A percentile compares a stretch with the other conserved stretches of the same genome.
phyloP scores from a whole-genome alignment of 2,113 vertebrate species.

The Leptobrachium ailaonicum region DNA sequence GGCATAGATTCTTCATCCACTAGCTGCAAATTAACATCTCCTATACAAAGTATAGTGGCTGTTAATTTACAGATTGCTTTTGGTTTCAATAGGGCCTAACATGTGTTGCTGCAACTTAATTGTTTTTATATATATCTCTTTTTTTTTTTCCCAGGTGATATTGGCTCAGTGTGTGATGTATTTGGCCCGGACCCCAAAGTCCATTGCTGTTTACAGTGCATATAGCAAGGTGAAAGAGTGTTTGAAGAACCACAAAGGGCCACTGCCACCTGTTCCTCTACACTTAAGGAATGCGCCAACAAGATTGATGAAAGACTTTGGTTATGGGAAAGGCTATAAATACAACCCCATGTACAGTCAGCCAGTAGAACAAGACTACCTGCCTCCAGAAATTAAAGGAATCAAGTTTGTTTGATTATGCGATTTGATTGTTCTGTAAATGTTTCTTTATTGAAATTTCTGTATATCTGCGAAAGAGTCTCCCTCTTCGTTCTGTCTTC shows the following conservation, averaged over 20 bases:
- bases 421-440: slow-evolving; percentile 2
- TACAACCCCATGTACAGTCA: slow-evolving; percentile 82
- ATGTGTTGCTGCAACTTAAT: no score
- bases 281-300: slow-evolving; percentile 93
- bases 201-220: slow-evolving; percentile 83
- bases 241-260: slow-evolving; percentile 84
- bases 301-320: slow-evolving; percentile 87
- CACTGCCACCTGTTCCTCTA: slow-evolving; percentile 86
- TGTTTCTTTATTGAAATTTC: no score
- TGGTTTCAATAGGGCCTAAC: no score
- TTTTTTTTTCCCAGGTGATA: slow-evolving; percentile 77
- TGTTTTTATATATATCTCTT: not conserved
- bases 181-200: slow-evolving; percentile 88
- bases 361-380: slow-evolving; percentile 84
- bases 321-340: slow-evolving; percentile 89
- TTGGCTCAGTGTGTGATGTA: slow-evolving; percentile 92
- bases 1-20: no score
- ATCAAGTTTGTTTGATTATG: slow-evolving; percentile 73
- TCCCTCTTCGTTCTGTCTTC: no score
- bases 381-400: slow-evolving; percentile 81
- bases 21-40: no score
- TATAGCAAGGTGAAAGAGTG: slow-evolving; percentile 86
- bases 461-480: no score
- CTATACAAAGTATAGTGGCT: no score
- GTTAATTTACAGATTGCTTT: no score